Evolutionary conservation across 1,140 invertebrate genomes (phyloP).

Genomic region (Gryllus bimaculatus): DNA sequence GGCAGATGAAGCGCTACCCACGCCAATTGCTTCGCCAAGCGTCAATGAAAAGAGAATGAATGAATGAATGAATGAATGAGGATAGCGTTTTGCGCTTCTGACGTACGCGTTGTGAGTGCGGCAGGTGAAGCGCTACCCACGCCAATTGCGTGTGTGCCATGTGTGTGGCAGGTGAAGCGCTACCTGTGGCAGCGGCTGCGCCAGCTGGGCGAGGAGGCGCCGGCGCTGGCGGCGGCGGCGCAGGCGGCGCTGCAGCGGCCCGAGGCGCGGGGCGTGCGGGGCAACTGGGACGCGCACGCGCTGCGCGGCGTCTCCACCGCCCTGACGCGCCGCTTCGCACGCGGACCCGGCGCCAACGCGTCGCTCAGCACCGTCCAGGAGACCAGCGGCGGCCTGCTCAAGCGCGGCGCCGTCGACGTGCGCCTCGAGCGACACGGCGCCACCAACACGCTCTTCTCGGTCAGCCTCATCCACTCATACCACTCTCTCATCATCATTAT

Average conservation of each 20-base stretch:
- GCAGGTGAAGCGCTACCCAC: too few relatives aligned
- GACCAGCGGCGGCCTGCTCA: slow-evolving; percentile 60
- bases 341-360: slow-evolving; percentile 52
- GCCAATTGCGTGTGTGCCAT: not conserved
- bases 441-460: slow-evolving; percentile 41
- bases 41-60: too few relatives aligned
- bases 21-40: too few relatives aligned
- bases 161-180: slow-evolving; percentile 45
- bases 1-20: slow-evolving; percentile 51
- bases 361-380: slow-evolving; percentile 65
- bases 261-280: not conserved
- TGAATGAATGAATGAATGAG: too few relatives aligned
- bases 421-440: slow-evolving; percentile 44
- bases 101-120: too few relatives aligned
- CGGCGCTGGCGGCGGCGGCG: slow-evolving; percentile 7
- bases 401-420: slow-evolving; percentile 64
- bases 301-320: slow-evolving; percentile 62
- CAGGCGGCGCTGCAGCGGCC: slow-evolving; percentile 13
- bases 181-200: slow-evolving; percentile 53
- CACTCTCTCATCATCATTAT: too few relatives aligned
- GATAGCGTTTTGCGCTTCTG: too few relatives aligned
- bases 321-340: slow-evolving; percentile 50
- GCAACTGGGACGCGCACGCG: slow-evolving; percentile 57
- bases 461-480: slow-evolving; percentile 20
- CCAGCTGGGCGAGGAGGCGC: slow-evolving; percentile 44